Conservation (phyloP, 2,113 vertebrate species). For the Labeo rohita region DNA sequence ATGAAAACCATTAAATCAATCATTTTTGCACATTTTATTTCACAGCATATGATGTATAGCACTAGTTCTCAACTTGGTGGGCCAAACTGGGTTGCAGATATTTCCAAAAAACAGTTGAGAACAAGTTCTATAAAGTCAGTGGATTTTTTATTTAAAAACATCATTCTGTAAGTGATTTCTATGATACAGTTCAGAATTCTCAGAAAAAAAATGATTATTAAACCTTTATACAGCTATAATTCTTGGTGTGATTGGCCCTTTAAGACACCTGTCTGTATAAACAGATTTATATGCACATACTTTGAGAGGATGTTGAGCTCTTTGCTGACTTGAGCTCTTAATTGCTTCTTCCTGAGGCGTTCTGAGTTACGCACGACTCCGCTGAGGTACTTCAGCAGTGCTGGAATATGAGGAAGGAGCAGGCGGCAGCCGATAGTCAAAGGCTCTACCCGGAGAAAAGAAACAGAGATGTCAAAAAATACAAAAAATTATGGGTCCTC, state of each 20-base stretch:
- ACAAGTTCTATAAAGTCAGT: neutral
- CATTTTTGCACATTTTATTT: neutral
- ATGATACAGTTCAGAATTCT: neutral
- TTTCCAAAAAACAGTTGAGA: no score
- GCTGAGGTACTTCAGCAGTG: slow-evolving; percentile 88
- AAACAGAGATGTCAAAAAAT: neutral
- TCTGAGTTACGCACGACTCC: slow-evolving; percentile 81
- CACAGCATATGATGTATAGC: neutral
- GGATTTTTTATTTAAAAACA: no score
- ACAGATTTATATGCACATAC: slow-evolving; percentile 74
- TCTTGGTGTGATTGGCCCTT: neutral
- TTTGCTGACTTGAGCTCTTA: slow-evolving; percentile 86
- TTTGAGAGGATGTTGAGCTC: slow-evolving; percentile 97
- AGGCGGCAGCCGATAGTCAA: slow-evolving; percentile 82
- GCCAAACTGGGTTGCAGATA: no score
- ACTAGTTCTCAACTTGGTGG: no score
- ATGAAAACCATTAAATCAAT: neutral
- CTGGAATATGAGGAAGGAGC: slow-evolving; percentile 86
- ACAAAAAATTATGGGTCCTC: neutral
- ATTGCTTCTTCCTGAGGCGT: slow-evolving; percentile 89
- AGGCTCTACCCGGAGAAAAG: slow-evolving; percentile 69
- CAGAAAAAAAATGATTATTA: neutral
- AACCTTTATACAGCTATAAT: neutral
- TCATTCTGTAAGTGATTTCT: neutral
- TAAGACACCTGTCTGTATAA: neutral